Evolutionary conservation across 1,140 invertebrate genomes (phyloP), one percentile per base, ranked within the genome.

Genomic region (Acromyrmex charruanus): DNA sequence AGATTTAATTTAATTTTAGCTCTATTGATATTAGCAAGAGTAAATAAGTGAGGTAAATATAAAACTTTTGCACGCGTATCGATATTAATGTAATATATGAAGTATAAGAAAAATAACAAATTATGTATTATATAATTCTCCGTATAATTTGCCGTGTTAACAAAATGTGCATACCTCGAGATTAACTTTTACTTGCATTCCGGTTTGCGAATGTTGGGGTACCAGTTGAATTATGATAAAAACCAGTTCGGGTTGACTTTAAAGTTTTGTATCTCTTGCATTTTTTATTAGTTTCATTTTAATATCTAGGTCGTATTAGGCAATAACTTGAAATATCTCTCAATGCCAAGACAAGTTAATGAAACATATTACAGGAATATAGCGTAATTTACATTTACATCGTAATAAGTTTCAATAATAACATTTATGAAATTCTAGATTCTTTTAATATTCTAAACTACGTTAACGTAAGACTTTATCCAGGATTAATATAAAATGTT

Each of bases 181-280:
- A 79, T 79, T 51, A 35, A 31, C 14, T 65, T 79, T 28, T 63
- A 44, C 18, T 51, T 79, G 14, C n/a, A 14, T 61, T 61, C 35
- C 53, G 21, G n/a, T 75, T 58, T 39, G 3, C 31, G 21, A 44
- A 14, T 44, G 35, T 77, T 25, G 14, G 12, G 21, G 16, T 61
- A 58, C 2, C 6, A 61, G 7, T 44, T 31, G 55, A 21, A 25
- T 77, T 77, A 39, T 39, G 35, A 75, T 58, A 21, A 31, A 75
- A 75, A 55, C 53, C 53, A 31, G 25, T 28, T 28, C 10, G 28
- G 25, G 31, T n/a, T n/a, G 16, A 55, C 10, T 74, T 74, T 31
- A 12, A 55, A 74, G 31, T 58, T 35, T 58, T 58, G 72, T 14
- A 21, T 18, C n/a, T 39, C 14, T 59, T 39, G 18, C 3, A 55